Conservation (phyloP, 2,797 vertebrate species). For the Hydrolagus colliei region DNA sequence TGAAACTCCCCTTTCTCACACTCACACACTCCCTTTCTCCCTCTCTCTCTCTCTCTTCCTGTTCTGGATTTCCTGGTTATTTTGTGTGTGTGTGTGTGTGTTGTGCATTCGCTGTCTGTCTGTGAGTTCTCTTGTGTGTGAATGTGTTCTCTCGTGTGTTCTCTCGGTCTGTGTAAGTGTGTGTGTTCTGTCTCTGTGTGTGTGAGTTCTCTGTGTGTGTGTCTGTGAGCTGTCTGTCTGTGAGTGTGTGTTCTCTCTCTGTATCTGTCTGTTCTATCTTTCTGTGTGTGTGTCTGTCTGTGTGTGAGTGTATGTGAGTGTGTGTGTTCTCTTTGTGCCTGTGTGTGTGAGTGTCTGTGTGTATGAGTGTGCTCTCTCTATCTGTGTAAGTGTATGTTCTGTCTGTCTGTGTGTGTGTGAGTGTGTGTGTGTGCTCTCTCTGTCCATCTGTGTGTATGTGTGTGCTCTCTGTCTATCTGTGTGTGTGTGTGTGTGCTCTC, state of each 20-base stretch:
- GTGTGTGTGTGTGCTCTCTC: not conserved
- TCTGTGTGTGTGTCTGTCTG: not conserved
- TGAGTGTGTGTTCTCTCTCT: not conserved
- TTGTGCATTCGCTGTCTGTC: not conserved
- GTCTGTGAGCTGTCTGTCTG: not conserved
- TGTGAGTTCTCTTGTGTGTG: not conserved
- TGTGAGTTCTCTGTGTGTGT: not conserved
- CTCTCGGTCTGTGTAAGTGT: too few species aligned
- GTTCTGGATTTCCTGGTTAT: constrained; percentile 11
- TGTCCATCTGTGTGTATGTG: too few species aligned
- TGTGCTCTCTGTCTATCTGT: not conserved
- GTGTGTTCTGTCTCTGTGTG: not conserved
- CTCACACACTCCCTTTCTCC: not conserved
- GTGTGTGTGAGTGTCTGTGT: not conserved
- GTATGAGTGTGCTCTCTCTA: not conserved
- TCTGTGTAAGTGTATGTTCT: not conserved
- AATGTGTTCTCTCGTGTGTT: too few species aligned
- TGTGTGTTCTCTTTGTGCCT: too few species aligned
- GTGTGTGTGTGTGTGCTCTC: not conserved
- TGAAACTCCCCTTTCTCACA: not conserved
- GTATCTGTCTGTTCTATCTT: not conserved
- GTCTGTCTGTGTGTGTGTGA: not conserved
- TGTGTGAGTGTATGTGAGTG: not conserved
- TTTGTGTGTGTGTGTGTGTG: not conserved
- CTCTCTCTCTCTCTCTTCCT: not conserved